These are phyloP conservation scores for Drosophila setifemur DNA, from an alignment of 1,140 invertebrate species.

Conservation along the genomic window DNA sequence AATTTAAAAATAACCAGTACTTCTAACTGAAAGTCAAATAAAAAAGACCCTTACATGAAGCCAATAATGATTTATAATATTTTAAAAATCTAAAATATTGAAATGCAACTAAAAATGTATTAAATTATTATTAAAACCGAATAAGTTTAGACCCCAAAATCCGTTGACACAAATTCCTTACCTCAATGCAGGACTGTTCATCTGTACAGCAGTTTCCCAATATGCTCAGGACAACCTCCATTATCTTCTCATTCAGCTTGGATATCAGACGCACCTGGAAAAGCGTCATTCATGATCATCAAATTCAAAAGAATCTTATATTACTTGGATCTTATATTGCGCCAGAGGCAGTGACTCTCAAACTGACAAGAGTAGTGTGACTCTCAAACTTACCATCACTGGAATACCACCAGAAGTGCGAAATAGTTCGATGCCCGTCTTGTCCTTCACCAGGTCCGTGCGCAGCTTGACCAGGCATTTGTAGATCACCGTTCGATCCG, in stretches of 20 bases:
- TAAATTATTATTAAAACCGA: too few species aligned
- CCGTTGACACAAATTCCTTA: constrained; percentile 16
- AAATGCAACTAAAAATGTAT: too few species aligned
- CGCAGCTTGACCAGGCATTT: constrained; percentile 78
- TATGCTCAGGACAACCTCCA: constrained; percentile 83
- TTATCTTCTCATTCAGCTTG: constrained; percentile 79
- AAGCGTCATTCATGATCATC: neutral
- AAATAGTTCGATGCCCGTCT: constrained; percentile 75
- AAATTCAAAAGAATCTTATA: neutral
- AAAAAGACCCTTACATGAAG: too few species aligned
- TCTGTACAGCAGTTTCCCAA: constrained; percentile 84
- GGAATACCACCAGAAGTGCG: constrained; percentile 67
- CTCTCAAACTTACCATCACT: constrained; percentile 59
- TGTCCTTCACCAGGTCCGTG: constrained; percentile 78
- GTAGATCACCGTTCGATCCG: constrained; percentile 72
- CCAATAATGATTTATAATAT: too few species aligned
- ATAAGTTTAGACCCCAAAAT: neutral
- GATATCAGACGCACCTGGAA: constrained; percentile 56
- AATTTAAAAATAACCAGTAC: too few species aligned
- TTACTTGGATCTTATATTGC: neutral
- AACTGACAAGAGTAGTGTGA: constrained; percentile 1
- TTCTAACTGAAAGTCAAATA: too few species aligned
- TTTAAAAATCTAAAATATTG: neutral
- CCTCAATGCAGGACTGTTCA: constrained; percentile 70
- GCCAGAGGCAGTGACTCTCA: neutral